Evolutionary conservation across 2,888 invertebrate genomes (phyloP).

Genomic region (Nasonovia ribisnigri): DNA sequence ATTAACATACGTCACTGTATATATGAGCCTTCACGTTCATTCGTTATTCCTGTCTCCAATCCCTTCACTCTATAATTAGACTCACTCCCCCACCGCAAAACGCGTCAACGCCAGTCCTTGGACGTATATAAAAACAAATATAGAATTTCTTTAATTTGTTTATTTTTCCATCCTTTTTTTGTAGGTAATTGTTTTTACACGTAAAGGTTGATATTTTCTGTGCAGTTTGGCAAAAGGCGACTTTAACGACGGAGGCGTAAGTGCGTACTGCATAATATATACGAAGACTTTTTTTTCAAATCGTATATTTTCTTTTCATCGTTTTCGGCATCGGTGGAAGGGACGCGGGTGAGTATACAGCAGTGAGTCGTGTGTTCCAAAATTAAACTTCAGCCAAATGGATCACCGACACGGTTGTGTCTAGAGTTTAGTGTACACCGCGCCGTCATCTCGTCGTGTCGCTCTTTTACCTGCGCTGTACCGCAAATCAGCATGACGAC

Average conservation of each 20-base stretch:
- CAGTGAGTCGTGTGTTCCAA: slow-evolving; percentile 49
- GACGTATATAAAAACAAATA: slow-evolving; percentile 41
- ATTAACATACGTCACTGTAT: slow-evolving; percentile 29
- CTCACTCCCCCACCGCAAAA: slow-evolving; percentile 52
- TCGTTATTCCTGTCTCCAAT: slow-evolving; percentile 52
- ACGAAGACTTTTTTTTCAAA: background rate
- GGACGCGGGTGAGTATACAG: background rate
- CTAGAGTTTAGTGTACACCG: background rate
- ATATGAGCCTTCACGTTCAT: slow-evolving; percentile 18
- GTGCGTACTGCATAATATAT: background rate
- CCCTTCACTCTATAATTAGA: slow-evolving; percentile 63
- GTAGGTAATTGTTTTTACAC: slow-evolving; percentile 36
- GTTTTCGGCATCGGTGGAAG: background rate
- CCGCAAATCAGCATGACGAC: slow-evolving; percentile 33
- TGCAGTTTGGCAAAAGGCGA: slow-evolving; percentile 44
- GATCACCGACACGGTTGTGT: slow-evolving; percentile 23
- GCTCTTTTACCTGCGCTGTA: background rate
- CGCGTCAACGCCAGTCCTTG: slow-evolving; percentile 21
- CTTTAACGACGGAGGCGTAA: slow-evolving; percentile 41
- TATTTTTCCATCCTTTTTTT: slow-evolving; percentile 10
- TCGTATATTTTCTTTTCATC: background rate
- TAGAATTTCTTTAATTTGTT: slow-evolving; percentile 44
- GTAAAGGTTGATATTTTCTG: background rate
- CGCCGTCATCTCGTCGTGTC: slow-evolving; percentile 9
- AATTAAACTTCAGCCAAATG: slow-evolving; percentile 62